These are phyloP conservation scores for Lithophane socia DNA, from an alignment of 2,888 invertebrate genomes.

Conservation along the genomic window DNA sequence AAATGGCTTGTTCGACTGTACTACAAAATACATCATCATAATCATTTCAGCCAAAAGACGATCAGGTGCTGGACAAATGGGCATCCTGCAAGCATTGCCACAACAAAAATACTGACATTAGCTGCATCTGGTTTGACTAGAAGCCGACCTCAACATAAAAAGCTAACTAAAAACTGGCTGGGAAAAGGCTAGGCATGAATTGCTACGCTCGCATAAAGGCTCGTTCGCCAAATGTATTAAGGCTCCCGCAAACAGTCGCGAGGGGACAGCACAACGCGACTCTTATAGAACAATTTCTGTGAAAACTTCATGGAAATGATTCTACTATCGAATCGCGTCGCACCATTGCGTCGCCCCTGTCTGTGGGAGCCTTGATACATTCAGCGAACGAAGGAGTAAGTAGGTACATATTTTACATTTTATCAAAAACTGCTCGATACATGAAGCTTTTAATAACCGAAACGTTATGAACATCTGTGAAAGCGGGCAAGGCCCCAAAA, in stretches of 20 bases:
- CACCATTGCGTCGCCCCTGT: neutral
- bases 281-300: neutral
- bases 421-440: neutral
- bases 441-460: conserved; percentile 34
- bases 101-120: neutral
- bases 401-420: neutral
- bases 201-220: too few relatives aligned
- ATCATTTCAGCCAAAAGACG: neutral
- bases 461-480: conserved; percentile 33
- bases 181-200: neutral
- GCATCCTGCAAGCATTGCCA: neutral
- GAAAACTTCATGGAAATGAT: neutral
- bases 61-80: neutral
- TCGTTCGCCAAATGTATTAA: too few relatives aligned
- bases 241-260: too few relatives aligned
- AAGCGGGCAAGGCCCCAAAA: conserved; percentile 11
- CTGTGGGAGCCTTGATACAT: neutral
- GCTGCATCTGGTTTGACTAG: neutral
- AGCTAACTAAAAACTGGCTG: neutral
- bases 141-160: neutral
- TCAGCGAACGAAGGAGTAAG: neutral
- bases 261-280: neutral
- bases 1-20: neutral
- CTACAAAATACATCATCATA: neutral
- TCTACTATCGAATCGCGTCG: neutral